phyloP scores from a whole-genome alignment of 2,113 vertebrate species.

The Podocnemis expansa region DNA sequence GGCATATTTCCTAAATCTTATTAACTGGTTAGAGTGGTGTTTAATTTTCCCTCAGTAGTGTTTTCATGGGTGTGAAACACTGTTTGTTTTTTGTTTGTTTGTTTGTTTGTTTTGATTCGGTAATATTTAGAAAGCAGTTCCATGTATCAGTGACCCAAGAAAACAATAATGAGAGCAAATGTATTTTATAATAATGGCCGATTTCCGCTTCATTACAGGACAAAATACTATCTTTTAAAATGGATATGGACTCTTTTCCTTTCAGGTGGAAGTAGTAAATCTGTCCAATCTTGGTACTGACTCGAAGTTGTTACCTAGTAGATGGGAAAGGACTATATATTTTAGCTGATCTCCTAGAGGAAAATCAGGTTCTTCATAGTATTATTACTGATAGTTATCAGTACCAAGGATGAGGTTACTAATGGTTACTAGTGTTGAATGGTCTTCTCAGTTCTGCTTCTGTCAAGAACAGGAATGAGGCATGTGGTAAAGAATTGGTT shows the following conservation, averaged over 20 bases:
- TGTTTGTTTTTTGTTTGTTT: too few species aligned
- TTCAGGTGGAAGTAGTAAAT: background rate
- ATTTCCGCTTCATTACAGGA: background rate
- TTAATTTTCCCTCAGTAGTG: background rate
- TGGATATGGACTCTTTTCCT: background rate
- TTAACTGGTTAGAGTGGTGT: background rate
- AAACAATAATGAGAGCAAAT: background rate
- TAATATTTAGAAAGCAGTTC: background rate
- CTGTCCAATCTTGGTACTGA: background rate
- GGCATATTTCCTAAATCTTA: background rate
- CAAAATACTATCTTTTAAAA: background rate
- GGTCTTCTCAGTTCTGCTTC: background rate
- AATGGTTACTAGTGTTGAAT: slow-evolving; percentile 15
- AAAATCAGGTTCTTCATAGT: background rate
- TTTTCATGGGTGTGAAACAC: background rate
- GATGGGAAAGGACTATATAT: background rate
- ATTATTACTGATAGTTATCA: slow-evolving; percentile 26
- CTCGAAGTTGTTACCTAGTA: background rate
- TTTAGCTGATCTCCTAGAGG: background rate
- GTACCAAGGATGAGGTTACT: background rate
- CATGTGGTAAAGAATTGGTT: background rate
- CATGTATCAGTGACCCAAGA: background rate
- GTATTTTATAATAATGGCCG: background rate
- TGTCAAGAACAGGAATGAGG: background rate
- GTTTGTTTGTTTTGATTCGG: too few species aligned